These are phyloP conservation scores for Tyto alba DNA, from an alignment of 2,113 vertebrate genomes.

Conservation along the genomic window DNA sequence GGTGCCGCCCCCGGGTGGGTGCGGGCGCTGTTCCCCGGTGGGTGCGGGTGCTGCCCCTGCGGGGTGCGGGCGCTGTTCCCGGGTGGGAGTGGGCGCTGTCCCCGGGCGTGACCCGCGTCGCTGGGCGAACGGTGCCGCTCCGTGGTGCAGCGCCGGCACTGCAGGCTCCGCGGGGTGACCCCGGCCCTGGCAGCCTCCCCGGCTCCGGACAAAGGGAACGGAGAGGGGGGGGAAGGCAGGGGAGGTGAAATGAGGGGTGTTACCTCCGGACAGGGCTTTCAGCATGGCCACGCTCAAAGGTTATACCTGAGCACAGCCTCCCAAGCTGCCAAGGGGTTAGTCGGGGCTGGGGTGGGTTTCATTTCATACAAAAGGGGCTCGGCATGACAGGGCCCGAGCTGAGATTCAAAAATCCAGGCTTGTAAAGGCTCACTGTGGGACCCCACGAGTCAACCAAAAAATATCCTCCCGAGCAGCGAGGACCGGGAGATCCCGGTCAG, in stretches of 20 bases:
- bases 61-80: background rate
- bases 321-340: background rate
- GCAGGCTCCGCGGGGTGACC: background rate
- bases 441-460: background rate
- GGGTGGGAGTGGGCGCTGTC: no score
- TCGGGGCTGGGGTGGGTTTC: background rate
- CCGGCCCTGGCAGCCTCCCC: background rate
- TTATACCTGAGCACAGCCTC: background rate
- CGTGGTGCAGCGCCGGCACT: constrained; percentile 1
- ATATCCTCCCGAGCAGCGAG: background rate
- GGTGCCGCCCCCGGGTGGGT: background rate
- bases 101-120: background rate
- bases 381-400: background rate
- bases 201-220: background rate
- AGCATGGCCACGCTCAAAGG: background rate
- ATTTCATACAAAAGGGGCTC: background rate
- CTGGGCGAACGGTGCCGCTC: constrained; percentile 52
- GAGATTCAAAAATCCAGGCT: background rate
- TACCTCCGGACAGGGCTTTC: background rate
- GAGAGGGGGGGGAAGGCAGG: no score
- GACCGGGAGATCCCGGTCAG: accelerated
- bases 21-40: background rate
- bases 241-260: background rate
- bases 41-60: background rate
- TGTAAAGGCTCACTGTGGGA: background rate